Evolutionary conservation across 2,888 invertebrate species (phyloP).

Genomic region (Pristionchus arcanus): DNA sequence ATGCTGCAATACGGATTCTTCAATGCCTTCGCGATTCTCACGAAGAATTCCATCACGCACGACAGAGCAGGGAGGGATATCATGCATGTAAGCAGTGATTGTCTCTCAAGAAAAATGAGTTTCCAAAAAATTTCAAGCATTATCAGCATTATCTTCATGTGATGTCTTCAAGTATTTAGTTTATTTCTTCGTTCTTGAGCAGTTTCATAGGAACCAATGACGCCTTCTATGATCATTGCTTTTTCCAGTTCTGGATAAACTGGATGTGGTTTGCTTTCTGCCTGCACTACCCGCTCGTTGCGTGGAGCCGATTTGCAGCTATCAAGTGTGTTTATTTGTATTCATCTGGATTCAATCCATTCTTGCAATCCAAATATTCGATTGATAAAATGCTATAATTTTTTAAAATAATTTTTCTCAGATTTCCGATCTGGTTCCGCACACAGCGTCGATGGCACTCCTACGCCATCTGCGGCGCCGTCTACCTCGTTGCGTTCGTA

Average conservation of each 20-base stretch:
- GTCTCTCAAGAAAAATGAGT: too few relatives aligned
- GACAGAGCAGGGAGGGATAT: not conserved
- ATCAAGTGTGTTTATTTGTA: not conserved
- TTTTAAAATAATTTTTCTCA: not conserved
- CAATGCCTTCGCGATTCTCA: constrained; percentile 43
- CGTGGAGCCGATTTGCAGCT: constrained; percentile 49
- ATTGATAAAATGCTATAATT: too few relatives aligned
- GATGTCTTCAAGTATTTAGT: too few relatives aligned
- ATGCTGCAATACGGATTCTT: constrained; percentile 30
- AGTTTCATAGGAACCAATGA: too few relatives aligned
- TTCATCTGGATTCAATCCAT: too few relatives aligned
- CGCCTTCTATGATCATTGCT: too few relatives aligned
- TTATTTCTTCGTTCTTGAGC: too few relatives aligned
- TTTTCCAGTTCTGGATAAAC: constrained; percentile 37
- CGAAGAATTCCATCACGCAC: not conserved
- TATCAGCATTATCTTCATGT: too few relatives aligned
- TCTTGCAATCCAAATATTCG: too few relatives aligned
- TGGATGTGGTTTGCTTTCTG: constrained; percentile 50
- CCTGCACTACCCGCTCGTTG: constrained; percentile 50
- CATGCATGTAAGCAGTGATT: not conserved
- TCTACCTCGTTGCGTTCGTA: not conserved
- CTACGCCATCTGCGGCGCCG: not conserved
- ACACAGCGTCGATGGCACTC: constrained; percentile 14
- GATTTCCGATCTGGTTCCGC: constrained; percentile 40
- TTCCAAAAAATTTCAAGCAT: too few relatives aligned